These are phyloP conservation scores for Pipistrellus kuhlii DNA, from an alignment of 2,797 vertebrate genomes.

Conservation along the genomic window DNA sequence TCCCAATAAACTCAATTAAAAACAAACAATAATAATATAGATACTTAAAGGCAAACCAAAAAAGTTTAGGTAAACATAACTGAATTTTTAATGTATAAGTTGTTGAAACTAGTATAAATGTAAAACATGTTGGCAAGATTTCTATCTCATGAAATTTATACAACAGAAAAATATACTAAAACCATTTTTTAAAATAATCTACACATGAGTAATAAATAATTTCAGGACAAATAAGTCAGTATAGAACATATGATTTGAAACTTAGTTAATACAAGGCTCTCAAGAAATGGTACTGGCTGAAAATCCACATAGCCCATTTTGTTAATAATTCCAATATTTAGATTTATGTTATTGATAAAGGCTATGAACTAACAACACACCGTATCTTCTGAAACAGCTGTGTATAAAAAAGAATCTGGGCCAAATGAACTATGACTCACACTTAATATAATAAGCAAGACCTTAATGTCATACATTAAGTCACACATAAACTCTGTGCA, in stretches of 20 bases:
- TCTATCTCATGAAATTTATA: constrained; percentile 17
- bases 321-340: not conserved
- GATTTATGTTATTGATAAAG: not conserved
- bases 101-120: constrained; percentile 1
- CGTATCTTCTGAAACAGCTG: not conserved
- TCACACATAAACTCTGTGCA: not conserved
- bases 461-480: not conserved
- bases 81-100: constrained; percentile 46
- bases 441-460: not conserved
- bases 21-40: not conserved
- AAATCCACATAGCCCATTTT: constrained; percentile 29
- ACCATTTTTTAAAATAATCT: not conserved
- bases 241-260: not conserved
- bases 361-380: not conserved
- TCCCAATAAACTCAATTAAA: not conserved
- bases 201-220: constrained; percentile 41
- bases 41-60: not conserved
- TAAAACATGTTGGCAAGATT: constrained; percentile 12
- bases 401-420: not conserved
- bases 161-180: constrained; percentile 11
- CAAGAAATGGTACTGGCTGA: constrained; percentile 18
- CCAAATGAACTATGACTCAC: not conserved
- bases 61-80: constrained; percentile 24
- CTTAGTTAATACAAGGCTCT: not conserved
- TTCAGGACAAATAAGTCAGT: not conserved